phyloP scores from a whole-genome alignment of 2,888 invertebrate species.

The Colletes collaris region DNA sequence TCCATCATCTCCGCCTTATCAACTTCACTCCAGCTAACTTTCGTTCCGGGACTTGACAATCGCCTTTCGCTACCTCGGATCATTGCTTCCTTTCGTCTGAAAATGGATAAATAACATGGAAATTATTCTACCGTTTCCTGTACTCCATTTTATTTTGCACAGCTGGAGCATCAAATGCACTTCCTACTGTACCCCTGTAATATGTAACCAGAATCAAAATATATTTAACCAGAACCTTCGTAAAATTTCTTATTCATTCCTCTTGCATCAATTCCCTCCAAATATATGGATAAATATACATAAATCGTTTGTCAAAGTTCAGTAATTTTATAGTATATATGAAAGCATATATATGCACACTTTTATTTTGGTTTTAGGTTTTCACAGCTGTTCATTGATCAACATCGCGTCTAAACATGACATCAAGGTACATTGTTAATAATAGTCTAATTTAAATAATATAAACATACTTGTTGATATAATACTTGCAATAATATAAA shows the following conservation, averaged over 20 bases:
- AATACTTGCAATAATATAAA: constrained; percentile 3
- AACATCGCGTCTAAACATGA: constrained; percentile 76
- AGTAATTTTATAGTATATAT: neutral
- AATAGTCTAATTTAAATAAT: constrained; percentile 18
- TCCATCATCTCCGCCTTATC: constrained; percentile 37
- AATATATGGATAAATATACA: neutral
- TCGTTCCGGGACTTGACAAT: constrained; percentile 27
- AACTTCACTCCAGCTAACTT: constrained; percentile 10
- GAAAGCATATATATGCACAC: neutral
- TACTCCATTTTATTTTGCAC: constrained; percentile 33
- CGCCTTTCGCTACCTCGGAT: neutral
- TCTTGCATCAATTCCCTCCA: neutral
- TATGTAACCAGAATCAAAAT: constrained; percentile 7
- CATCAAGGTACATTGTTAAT: constrained; percentile 79
- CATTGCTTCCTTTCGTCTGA: neutral
- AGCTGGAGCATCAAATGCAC: constrained; percentile 29
- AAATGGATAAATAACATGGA: neutral
- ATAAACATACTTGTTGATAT: neutral
- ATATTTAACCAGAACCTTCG: neutral
- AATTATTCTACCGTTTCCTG: neutral
- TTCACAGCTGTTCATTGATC: constrained; percentile 36
- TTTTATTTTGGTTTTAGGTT: constrained; percentile 56
- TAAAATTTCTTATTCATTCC: neutral
- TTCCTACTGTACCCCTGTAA: neutral
- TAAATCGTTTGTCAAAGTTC: neutral